Base-by-base conservation (phyloP, 1,140 invertebrate species). In the Eciton burchellii region DNA sequence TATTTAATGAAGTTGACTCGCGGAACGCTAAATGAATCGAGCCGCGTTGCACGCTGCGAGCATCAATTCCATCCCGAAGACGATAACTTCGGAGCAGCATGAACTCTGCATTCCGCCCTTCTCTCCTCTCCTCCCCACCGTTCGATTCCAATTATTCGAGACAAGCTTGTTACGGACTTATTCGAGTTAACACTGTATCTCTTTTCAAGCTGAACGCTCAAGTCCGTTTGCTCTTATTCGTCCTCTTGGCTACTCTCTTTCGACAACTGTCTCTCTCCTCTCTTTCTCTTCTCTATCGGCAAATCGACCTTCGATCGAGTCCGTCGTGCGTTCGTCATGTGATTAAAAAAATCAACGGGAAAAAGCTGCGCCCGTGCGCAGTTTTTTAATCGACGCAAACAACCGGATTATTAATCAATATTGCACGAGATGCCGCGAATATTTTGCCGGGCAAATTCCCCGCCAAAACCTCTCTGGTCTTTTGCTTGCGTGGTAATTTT, bases 121-220 rank as follows among this genome's bases (percentile, higher is more conserved):
- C 43, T 79, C 63, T 77, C 29, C 21, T n/a, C 60, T 77, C 49
- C 6, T 35, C 49, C 6, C 6, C 49, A 16, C 35, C 63, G 49
- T 79, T 79, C 52, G 68, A 49, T 79, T 79, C 68, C 52, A 79
- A 49, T 79, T 70, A 70, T 70, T 79, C 45, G 74, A n/a, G n/a
- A 6, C 14, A 79, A 68, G 63, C 62, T 68, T 79, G 68, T 79
- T 68, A 66, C 62, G 45, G 68, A 70, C 63, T 79, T 68, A 56
- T 21, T 57, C 35, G 35, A n/a, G 21, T n/a, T n/a, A n/a, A 35
- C 6, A 45, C 35, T 63, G 21, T 68, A 70, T 26, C 49, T 56
- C 49, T 77, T 45, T 79, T 35, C 41, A 56, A 79, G 41, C 74
- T 70, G 59, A n/a, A 41, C 29, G 49, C 21, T 45, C 63, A 0